Evolutionary conservation across 2,113 vertebrate species (phyloP).

Genomic region (Pterocles orientalis): DNA sequence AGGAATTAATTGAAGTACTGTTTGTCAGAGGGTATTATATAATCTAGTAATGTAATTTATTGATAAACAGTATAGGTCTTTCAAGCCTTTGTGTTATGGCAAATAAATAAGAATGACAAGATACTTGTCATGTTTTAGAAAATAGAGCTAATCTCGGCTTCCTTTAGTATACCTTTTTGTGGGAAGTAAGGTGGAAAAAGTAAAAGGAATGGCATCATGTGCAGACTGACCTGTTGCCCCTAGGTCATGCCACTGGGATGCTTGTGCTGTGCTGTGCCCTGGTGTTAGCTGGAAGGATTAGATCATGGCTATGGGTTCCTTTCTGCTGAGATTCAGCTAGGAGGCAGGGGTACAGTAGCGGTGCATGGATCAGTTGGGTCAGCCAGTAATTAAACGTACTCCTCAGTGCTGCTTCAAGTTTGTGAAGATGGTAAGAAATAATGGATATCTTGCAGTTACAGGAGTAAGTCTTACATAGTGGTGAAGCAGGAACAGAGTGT

Average conservation of each 20-base stretch:
- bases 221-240: neutral
- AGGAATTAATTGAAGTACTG: neutral
- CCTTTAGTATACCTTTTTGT: neutral
- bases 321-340: neutral
- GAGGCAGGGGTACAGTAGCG: accelerated
- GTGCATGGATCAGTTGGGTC: neutral
- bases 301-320: neutral
- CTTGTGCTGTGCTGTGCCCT: neutral
- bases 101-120: neutral
- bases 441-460: neutral
- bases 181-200: neutral
- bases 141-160: neutral
- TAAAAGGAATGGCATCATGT: neutral
- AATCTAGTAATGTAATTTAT: neutral
- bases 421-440: neutral
- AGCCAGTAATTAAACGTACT: neutral
- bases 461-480: neutral
- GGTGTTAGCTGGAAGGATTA: neutral
- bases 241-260: neutral
- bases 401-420: neutral
- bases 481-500: neutral
- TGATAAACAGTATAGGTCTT: neutral
- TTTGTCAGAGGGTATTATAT: neutral
- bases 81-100: neutral
- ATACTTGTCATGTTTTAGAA: neutral